Conservation (phyloP, 2,888 invertebrate species). For the Papilio protenor region DNA sequence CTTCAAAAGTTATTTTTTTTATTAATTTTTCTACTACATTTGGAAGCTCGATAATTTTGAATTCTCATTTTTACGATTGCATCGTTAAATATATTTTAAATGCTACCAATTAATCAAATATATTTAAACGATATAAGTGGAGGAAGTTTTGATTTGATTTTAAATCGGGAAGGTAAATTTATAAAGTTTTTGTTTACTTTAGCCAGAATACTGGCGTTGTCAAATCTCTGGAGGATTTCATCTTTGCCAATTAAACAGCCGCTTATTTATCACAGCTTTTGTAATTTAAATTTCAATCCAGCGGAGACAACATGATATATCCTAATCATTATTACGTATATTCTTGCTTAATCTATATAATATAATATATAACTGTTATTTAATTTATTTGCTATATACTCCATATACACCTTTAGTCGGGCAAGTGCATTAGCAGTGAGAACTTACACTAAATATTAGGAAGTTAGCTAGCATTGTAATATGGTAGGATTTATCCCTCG, state of each 20-base stretch:
- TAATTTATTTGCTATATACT: too few species aligned
- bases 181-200: constrained; percentile 16
- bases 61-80: neutral
- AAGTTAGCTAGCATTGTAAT: too few species aligned
- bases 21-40: neutral
- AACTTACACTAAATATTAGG: too few species aligned
- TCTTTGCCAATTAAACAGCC: constrained; percentile 21
- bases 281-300: constrained; percentile 28
- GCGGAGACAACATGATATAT: neutral
- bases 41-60: neutral
- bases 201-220: neutral
- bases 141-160: constrained; percentile 10
- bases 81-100: neutral
- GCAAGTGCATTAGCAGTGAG: too few species aligned
- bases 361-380: too few species aligned
- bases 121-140: neutral
- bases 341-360: too few species aligned
- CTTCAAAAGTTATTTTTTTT: too few species aligned
- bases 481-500: too few species aligned
- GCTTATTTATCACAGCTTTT: constrained; percentile 17
- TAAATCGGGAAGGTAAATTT: constrained; percentile 7
- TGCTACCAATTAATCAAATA: neutral
- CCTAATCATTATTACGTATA: neutral
- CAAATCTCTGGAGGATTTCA: constrained; percentile 15
- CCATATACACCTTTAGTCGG: too few species aligned